Conservation (phyloP, 2,888 invertebrate genomes). For the Pogonocherus hispidulus region DNA sequence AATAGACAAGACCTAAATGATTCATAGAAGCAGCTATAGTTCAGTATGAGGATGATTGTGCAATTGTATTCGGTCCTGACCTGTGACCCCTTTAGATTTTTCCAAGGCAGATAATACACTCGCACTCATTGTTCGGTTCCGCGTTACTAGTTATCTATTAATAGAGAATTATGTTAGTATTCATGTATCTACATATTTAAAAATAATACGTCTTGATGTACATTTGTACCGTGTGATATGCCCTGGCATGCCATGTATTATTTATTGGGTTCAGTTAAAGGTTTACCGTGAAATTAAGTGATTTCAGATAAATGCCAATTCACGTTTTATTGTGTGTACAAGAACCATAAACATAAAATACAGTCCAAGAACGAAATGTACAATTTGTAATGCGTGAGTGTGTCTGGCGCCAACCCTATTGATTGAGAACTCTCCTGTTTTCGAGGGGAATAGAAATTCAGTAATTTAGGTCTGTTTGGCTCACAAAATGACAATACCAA, state of each 20-base stretch:
- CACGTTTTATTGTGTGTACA: too few relatives aligned
- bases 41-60: slow-evolving; percentile 10
- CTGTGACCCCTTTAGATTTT: slow-evolving; percentile 5
- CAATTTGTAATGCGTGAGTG: not conserved
- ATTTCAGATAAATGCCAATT: too few relatives aligned
- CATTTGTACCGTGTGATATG: too few relatives aligned
- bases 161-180: too few relatives aligned
- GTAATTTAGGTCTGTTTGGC: not conserved
- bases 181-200: too few relatives aligned
- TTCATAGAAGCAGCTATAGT: not conserved
- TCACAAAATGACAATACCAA: too few relatives aligned
- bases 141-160: not conserved
- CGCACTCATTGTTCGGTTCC: not conserved
- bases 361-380: too few relatives aligned
- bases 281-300: too few relatives aligned
- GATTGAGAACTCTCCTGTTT: slow-evolving; percentile 3
- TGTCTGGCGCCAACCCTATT: slow-evolving; percentile 16
- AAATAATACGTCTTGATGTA: too few relatives aligned
- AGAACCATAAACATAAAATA: too few relatives aligned
- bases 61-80: not conserved
- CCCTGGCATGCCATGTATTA: too few relatives aligned
- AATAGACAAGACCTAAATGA: slow-evolving; percentile 8
- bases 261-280: too few relatives aligned
- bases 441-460: not conserved
- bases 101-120: slow-evolving; percentile 11